Evolutionary conservation across 2,113 vertebrate species (phyloP).

Genomic region (Aegotheles bennettii): DNA sequence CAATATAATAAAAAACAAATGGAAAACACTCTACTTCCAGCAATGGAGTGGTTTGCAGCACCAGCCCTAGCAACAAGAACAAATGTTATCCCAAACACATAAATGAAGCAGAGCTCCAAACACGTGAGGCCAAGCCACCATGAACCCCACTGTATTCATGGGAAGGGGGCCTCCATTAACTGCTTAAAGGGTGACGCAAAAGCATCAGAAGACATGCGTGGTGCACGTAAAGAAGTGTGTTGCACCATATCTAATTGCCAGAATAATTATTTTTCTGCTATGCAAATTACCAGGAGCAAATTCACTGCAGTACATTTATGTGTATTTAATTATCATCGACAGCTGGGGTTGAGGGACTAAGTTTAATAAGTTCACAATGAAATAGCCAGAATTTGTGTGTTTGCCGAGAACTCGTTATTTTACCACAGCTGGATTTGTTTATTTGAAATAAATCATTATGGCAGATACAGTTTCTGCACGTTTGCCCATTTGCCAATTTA

Average conservation of each 20-base stretch:
- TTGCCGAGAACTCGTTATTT: constrained; percentile 45
- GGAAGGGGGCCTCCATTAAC: constrained; percentile 33
- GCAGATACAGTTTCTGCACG: background rate
- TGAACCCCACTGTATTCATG: constrained; percentile 15
- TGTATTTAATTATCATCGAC: constrained; percentile 67
- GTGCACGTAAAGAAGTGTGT: background rate
- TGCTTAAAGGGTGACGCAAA: constrained; percentile 17
- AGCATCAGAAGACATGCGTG: background rate
- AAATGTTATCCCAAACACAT: background rate
- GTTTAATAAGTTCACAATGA: constrained; percentile 41
- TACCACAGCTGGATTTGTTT: constrained; percentile 57
- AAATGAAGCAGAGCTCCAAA: background rate
- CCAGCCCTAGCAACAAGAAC: constrained; percentile 4
- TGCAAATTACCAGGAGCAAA: constrained; percentile 58
- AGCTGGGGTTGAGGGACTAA: constrained; percentile 5
- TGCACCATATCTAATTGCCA: constrained; percentile 51
- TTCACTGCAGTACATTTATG: background rate
- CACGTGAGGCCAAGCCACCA: background rate
- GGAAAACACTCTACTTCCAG: background rate
- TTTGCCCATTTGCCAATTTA: constrained; percentile 11
- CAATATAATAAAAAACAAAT: background rate
- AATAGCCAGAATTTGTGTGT: constrained; percentile 55
- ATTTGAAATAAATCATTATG: constrained; percentile 59
- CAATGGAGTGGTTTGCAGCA: background rate
- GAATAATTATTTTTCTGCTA: constrained; percentile 62